Conservation (phyloP, 2,797 vertebrate genomes). For the Monodelphis domestica region DNA sequence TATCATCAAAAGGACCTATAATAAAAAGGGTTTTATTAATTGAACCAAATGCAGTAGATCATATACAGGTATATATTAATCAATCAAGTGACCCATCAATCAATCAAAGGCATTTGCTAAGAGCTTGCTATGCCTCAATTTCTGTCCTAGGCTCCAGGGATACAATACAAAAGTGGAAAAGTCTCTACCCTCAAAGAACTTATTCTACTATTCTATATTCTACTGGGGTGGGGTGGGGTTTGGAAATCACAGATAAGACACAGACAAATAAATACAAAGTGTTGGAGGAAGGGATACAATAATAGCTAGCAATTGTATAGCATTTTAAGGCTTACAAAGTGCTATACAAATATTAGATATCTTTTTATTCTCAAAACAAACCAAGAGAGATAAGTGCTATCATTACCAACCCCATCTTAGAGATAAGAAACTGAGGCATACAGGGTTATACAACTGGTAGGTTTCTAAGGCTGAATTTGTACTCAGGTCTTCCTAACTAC, state of each 20-base stretch:
- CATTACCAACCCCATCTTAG: conserved; percentile 50
- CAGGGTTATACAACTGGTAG: conserved; percentile 38
- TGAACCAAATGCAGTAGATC: neutral
- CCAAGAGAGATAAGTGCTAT: conserved; percentile 17
- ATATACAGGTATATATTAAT: neutral
- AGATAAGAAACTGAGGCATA: conserved; percentile 44
- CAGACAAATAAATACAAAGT: neutral
- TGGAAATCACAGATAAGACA: neutral
- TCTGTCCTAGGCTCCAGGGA: neutral
- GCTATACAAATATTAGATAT: neutral
- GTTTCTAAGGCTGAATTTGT: conserved; percentile 34
- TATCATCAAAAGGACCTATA: neutral
- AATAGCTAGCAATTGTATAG: conserved; percentile 5
- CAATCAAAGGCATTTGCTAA: neutral
- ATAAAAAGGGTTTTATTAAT: neutral
- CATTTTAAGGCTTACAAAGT: conserved; percentile 2
- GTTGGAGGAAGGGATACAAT: conserved; percentile 17
- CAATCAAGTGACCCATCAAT: neutral
- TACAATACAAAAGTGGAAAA: neutral
- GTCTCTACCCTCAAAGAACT: neutral
- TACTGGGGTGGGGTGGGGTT: too few relatives aligned
- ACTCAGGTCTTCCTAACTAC: neutral
- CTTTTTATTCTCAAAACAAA: neutral
- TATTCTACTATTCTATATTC: too few relatives aligned
- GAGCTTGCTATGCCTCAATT: neutral